Percentiles rank a stretch among this genome's conserved stretches.
Conservation (phyloP, 2,797 vertebrate genomes). For the Schizopygopsis malacanthus region DNA sequence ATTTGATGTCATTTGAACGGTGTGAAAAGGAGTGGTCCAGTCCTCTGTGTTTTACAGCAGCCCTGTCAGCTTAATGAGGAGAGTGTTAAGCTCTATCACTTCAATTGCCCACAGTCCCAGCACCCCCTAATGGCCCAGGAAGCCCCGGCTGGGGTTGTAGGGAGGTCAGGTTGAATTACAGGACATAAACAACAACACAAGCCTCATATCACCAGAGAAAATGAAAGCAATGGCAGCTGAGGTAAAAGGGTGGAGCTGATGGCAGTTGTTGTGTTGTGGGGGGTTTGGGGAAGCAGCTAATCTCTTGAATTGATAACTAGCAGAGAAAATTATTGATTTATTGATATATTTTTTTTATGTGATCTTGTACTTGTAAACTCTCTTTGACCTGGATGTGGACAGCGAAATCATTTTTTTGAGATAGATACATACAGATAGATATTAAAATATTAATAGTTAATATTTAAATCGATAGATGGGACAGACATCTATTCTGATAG, state of each 20-base stretch:
- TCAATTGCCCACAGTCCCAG: slow-evolving; percentile 75
- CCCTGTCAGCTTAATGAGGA: slow-evolving; percentile 68
- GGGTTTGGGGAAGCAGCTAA: slow-evolving; percentile 69
- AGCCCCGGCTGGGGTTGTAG: slow-evolving; percentile 74
- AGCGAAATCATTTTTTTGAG: not conserved
- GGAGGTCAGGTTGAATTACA: slow-evolving; percentile 83
- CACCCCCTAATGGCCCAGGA: slow-evolving; percentile 75
- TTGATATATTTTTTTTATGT: slow-evolving; percentile 9
- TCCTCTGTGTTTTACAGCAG: slow-evolving; percentile 73
- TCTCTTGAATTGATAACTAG: slow-evolving; percentile 75
- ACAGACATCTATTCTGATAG: not conserved
- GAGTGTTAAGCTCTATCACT: slow-evolving; percentile 80
- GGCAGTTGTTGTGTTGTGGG: slow-evolving; percentile 23
- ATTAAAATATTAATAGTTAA: not conserved
- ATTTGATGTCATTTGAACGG: slow-evolving; percentile 25
- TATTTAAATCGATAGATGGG: not conserved
- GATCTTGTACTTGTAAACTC: slow-evolving; percentile 50
- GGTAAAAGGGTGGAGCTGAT: slow-evolving; percentile 64
- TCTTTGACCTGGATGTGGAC: not conserved
- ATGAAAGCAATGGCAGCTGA: slow-evolving; percentile 70
- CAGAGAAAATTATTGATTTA: slow-evolving; percentile 67
- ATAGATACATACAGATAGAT: not conserved
- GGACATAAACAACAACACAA: slow-evolving; percentile 73
- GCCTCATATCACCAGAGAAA: slow-evolving; percentile 71
- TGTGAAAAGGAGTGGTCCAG: slow-evolving; percentile 67